Base-by-base conservation (phyloP, 1,140 invertebrate species). In the Drosophila rufa region DNA sequence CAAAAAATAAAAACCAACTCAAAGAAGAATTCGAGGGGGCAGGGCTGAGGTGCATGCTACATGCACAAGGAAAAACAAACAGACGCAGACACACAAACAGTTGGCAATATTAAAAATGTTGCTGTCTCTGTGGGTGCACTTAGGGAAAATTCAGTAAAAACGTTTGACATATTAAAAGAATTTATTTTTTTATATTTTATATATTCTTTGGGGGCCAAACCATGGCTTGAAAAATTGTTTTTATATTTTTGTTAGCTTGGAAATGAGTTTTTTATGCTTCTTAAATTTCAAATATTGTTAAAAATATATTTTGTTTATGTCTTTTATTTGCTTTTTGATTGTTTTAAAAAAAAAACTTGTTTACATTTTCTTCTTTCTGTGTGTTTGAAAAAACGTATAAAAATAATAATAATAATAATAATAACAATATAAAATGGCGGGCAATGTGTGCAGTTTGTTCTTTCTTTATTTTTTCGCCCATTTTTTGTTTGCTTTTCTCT, bases 351-450 rank as follows among this genome's bases (percentile, higher is more conserved):
- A 11, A 36, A 36, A 11, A 3, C 9, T 36, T 11, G 1, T 11
- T 36, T 36, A 3, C 11, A 36, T 11, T 36, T 36, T 36, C 8
- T 33, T 33, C 9, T 48, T 14, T 48, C 53, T 46, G 43, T 80
- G 42, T 50, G 33, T 38, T 46, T 8, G 45, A 33, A 66, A 51
- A 85, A 85, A 67, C 58, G 48, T 65, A 79, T 51, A 65, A 79
- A 79, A 84, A 81, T 85, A 53, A 36, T 8, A 55, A 55, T 38
- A 82, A 82, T 67, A 82, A 80, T 82, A 84, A 69, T 69, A 70
- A 64, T 64, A 67, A 71, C 71, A 73, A 73, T 71, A 57, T 80
- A 80, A 87, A 87, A 87, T 87, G 80, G 71, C 76, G 80, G 51
- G 61, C 59, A 71, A 73, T 64, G 82, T 64, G 69, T 74, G 82